Conservation (phyloP, 2,888 invertebrate genomes). For the Hololepta plana region DNA sequence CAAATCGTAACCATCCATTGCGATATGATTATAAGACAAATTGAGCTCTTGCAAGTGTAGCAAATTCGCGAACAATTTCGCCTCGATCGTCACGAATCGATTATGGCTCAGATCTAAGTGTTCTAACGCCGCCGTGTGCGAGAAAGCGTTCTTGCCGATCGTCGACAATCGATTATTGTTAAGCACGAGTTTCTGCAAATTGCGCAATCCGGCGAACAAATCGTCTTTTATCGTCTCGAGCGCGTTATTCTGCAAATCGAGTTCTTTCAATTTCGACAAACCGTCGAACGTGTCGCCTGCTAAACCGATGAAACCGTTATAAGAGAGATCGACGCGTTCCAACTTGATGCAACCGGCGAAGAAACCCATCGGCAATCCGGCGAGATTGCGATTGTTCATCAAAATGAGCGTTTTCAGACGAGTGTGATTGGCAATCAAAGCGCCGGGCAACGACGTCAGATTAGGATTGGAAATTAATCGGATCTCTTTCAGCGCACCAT, state of each 20-base stretch:
- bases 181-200: constrained; percentile 5
- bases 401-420: too few species aligned
- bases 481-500: too few species aligned
- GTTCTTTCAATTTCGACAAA: background rate
- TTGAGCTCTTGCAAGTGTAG: constrained; percentile 5
- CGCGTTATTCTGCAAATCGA: constrained; percentile 7
- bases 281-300: constrained; percentile 3
- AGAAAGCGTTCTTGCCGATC: constrained; percentile 4
- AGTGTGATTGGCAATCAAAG: too few species aligned
- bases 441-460: too few species aligned
- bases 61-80: constrained; percentile 6
- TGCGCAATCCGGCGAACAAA: constrained; percentile 4
- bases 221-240: constrained; percentile 3
- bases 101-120: constrained; percentile 8
- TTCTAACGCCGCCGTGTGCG: constrained; percentile 3
- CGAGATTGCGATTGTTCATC: too few species aligned
- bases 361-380: constrained; percentile 33
- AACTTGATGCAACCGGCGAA: constrained; percentile 43
- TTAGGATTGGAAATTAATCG: too few species aligned
- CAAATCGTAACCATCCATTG: constrained; percentile 3
- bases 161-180: background rate
- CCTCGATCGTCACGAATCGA: constrained; percentile 4
- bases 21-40: constrained; percentile 6
- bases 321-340: constrained; percentile 45
- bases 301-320: constrained; percentile 46